phyloP scores from a whole-genome alignment of 2,888 invertebrate genomes.

The Caenorhabditis sp. region DNA sequence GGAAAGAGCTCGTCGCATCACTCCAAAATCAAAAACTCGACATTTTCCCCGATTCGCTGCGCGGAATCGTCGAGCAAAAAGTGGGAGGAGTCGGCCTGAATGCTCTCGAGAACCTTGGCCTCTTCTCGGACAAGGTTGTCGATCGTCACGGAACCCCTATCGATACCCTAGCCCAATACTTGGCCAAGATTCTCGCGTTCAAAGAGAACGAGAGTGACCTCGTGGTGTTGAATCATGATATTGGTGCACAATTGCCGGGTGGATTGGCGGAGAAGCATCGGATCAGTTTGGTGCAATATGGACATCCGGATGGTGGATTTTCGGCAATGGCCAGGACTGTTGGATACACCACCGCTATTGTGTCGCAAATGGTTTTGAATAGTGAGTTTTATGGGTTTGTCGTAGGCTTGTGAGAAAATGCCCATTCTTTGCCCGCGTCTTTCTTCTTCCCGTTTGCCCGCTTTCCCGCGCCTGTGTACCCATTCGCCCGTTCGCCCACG shows the following conservation, averaged over 20 bases:
- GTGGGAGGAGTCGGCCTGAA: conserved; percentile 75
- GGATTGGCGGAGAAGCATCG: conserved; percentile 79
- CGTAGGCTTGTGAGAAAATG: no score
- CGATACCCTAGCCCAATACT: conserved; percentile 89
- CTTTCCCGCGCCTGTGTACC: no score
- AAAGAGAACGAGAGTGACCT: conserved; percentile 86
- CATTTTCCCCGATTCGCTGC: conserved; percentile 91
- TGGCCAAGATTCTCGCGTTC: conserved; percentile 68
- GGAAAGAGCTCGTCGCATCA: conserved; percentile 88
- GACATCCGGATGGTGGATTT: conserved; percentile 76
- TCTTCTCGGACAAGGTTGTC: conserved; percentile 83
- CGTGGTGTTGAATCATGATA: conserved; percentile 89
- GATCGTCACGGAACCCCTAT: conserved; percentile 84
- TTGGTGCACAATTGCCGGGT: conserved; percentile 90
- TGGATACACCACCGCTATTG: conserved; percentile 91
- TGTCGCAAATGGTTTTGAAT: conserved; percentile 94
- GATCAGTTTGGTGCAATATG: conserved; percentile 85
- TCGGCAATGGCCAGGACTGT: conserved; percentile 96
- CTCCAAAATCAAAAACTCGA: conserved; percentile 85
- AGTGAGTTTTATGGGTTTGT: conserved; percentile 75
- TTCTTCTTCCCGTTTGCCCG: no score
- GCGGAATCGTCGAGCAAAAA: conserved; percentile 82
- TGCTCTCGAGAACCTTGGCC: conserved; percentile 77
- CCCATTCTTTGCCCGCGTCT: no score
- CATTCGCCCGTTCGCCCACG: no score